A percentile compares a stretch with the other conserved stretches of the same genome.
Evolutionary conservation across 2,888 invertebrate genomes (phyloP).

Genomic region (Anticlea derivata): DNA sequence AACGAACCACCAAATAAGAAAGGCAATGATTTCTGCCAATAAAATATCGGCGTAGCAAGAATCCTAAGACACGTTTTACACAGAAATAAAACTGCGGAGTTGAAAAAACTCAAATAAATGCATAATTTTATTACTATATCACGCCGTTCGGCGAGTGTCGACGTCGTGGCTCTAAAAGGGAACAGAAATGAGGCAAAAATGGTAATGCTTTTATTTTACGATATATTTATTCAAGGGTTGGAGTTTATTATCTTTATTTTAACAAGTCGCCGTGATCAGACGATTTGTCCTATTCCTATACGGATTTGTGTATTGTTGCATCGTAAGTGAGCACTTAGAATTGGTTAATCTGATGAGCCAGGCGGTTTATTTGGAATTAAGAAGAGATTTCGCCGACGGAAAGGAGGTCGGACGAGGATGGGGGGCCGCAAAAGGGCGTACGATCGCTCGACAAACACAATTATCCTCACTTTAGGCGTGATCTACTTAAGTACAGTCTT

Average conservation of each 20-base stretch:
- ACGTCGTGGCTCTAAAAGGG: conserved; percentile 7
- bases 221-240: conserved; percentile 22
- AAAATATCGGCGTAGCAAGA: conserved; percentile 10
- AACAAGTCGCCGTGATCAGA: conserved; percentile 10
- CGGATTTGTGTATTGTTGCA: conserved; percentile 22
- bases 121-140: conserved; percentile 19
- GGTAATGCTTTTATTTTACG: conserved; percentile 21
- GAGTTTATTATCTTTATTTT: conserved; percentile 17
- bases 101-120: conserved; percentile 21
- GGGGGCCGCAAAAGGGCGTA: conserved; percentile 28
- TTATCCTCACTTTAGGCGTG: conserved; percentile 48
- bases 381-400: conserved; percentile 43
- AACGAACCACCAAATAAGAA: conserved; percentile 10
- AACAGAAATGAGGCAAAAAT: conserved; percentile 16
- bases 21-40: conserved; percentile 2
- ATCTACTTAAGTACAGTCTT: conserved; percentile 38
- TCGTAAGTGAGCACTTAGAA: conserved; percentile 35
- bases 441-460: conserved; percentile 53
- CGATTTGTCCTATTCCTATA: conserved; percentile 11
- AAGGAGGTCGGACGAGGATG: conserved; percentile 23
- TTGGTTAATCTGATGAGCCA: conserved; percentile 49
- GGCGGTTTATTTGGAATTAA: conserved; percentile 49
- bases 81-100: conserved; percentile 8
- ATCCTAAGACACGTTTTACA: conserved; percentile 10
- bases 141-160: conserved; percentile 8